Conservation (phyloP, 2,888 invertebrate genomes). For the Dryococelus australis region DNA sequence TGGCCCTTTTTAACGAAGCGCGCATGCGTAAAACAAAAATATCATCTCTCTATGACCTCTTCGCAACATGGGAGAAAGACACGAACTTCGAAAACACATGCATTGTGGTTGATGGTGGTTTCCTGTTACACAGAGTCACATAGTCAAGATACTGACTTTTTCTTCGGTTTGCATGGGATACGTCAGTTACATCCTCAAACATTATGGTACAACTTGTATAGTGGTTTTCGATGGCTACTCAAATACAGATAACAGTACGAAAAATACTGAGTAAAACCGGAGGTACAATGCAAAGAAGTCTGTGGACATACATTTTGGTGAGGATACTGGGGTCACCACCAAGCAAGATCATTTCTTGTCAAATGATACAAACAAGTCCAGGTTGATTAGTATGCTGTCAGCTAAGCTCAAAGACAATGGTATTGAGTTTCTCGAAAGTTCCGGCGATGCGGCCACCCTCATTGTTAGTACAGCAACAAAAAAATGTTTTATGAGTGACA, state of each 20-base stretch:
- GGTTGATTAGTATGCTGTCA: background rate
- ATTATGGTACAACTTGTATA: constrained; percentile 1
- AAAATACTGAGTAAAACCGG: too few relatives aligned
- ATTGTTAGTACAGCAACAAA: too few relatives aligned
- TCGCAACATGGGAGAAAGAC: background rate
- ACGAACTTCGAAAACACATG: too few relatives aligned
- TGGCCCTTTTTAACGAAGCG: background rate
- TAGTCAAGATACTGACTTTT: background rate
- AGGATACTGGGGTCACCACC: background rate
- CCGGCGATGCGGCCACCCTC: too few relatives aligned
- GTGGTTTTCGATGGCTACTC: constrained; percentile 16
- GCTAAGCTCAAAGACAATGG: background rate
- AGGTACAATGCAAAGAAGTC: background rate
- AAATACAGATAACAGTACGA: background rate
- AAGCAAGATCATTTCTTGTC: background rate
- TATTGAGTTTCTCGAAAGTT: too few relatives aligned
- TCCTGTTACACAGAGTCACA: background rate
- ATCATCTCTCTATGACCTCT: background rate
- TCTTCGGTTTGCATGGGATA: background rate
- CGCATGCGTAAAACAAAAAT: background rate
- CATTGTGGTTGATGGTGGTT: background rate
- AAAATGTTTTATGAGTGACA: too few relatives aligned
- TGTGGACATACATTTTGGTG: background rate
- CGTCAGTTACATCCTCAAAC: background rate
- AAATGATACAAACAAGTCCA: background rate